A percentile compares a stretch with the other conserved stretches of the same genome.
Evolutionary conservation across 2,888 invertebrate species (phyloP).

Genomic region (Lycophotia porphyrea): DNA sequence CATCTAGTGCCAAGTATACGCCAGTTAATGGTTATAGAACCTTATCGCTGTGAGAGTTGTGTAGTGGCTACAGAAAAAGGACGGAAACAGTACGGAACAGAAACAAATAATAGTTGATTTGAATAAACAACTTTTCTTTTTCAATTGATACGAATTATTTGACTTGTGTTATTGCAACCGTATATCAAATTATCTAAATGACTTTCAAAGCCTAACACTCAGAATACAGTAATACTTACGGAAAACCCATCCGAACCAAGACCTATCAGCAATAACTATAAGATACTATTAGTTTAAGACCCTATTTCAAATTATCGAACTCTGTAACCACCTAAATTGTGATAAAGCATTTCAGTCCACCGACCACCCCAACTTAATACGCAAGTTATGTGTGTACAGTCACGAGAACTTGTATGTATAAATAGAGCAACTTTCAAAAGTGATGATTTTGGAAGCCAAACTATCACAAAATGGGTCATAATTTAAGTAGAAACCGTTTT

Average conservation of each 20-base stretch:
- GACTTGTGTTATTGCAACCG: background rate
- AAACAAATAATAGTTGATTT: background rate
- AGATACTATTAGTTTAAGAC: slow-evolving; percentile 12
- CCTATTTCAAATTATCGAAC: slow-evolving; percentile 2
- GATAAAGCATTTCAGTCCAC: slow-evolving; percentile 27
- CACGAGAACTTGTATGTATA: background rate
- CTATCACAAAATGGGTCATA: background rate
- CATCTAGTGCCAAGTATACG: slow-evolving; percentile 40
- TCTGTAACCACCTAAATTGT: slow-evolving; percentile 17
- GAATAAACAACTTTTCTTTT: background rate
- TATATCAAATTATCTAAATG: background rate
- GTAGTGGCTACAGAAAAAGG: background rate
- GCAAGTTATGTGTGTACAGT: slow-evolving; percentile 32
- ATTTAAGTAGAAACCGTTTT: background rate
- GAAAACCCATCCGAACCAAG: background rate
- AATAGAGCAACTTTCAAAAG: background rate
- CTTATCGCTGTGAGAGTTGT: slow-evolving; percentile 12
- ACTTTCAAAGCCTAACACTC: background rate
- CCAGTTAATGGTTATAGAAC: slow-evolving; percentile 35
- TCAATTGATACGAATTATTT: background rate
- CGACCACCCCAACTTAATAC: slow-evolving; percentile 25
- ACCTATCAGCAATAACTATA: background rate
- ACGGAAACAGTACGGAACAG: background rate
- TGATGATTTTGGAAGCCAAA: background rate
- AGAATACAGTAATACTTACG: background rate